Base-by-base conservation (phyloP, 2,113 vertebrate species). In the Sinocyclocheilus maitianheensis region DNA sequence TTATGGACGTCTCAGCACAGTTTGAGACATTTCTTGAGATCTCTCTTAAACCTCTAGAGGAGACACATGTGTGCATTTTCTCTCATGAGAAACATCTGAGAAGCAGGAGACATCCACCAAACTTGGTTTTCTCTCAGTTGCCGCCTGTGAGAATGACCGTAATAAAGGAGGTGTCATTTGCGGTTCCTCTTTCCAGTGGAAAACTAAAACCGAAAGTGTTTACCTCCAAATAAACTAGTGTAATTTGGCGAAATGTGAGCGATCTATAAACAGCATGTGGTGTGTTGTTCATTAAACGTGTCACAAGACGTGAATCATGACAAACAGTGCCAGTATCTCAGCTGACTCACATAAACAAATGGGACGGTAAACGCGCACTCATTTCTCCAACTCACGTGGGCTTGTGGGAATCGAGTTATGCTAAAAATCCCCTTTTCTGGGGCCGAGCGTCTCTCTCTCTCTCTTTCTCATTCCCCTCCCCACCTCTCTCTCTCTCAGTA, bases 251-350 rank as follows among this genome's bases (percentile, higher is more conserved):
- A 55, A 30, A 77, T 18, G 6, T 18, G 16, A 77, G 51, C 14
- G 7, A 18, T 16, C 48, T 76, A 4, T 51, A 51, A 77, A 53
- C 76, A 53, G 7, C 10, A 4, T 86, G 83, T 65, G 80, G 58
- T 87, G 87, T 81, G 72, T 81, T 81, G 90, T 89, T 75, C 58
- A 65, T 81, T 89, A 55, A 77, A 10, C 4, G 76, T 46, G 62
- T 84, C 86, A 67, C 82, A 37, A 87, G 91, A 90, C 88, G 55
- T 63, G 20, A 87, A 86, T 55, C 77, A 58, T n/a, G 26, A 69
- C 67, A 58, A 79, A 67, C 80, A 63, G 77, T 48, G 79, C 13
- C 37, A 71, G 24, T 82, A 30, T 85, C 62, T 77, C 62, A n/a
- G 65, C 53, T 83, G 81, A 72, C 46, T 24, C 85, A 67, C 76